These are phyloP conservation scores for Ochlodes sylvanus DNA, from an alignment of 2,888 invertebrate species.

Conservation along the genomic window DNA sequence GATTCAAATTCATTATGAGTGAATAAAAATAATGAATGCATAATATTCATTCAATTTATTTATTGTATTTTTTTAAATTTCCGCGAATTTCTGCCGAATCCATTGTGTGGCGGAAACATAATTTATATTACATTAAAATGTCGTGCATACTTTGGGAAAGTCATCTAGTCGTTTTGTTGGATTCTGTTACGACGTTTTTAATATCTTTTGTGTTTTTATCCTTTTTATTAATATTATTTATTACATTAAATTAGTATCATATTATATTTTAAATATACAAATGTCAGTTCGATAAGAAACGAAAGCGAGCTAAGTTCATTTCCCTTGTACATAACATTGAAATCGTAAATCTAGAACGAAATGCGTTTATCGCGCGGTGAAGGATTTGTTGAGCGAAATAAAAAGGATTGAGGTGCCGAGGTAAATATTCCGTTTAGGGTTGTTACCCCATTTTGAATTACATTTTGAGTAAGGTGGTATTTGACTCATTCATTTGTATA, in stretches of 20 bases:
- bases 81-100: too few relatives aligned
- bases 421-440: conserved; percentile 41
- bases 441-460: background rate
- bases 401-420: conserved; percentile 56
- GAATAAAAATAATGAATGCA: too few relatives aligned
- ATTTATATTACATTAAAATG: too few relatives aligned
- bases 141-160: too few relatives aligned
- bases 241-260: background rate
- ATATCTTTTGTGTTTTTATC: too few relatives aligned
- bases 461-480: too few relatives aligned
- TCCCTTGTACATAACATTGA: conserved; percentile 43
- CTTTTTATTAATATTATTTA: too few relatives aligned
- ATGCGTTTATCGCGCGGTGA: conserved; percentile 56
- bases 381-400: conserved; percentile 58
- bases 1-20: too few relatives aligned
- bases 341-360: conserved; percentile 59
- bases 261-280: background rate
- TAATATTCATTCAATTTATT: too few relatives aligned
- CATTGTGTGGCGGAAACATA: too few relatives aligned
- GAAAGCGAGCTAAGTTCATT: conserved; percentile 29
- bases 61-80: too few relatives aligned
- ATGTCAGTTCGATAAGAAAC: conserved; percentile 31
- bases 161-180: too few relatives aligned
- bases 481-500: background rate
- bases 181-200: background rate